A percentile compares a stretch with the other conserved stretches of the same genome.
Conservation (phyloP, 1,140 invertebrate genomes). For the Metaphire vulgaris region DNA sequence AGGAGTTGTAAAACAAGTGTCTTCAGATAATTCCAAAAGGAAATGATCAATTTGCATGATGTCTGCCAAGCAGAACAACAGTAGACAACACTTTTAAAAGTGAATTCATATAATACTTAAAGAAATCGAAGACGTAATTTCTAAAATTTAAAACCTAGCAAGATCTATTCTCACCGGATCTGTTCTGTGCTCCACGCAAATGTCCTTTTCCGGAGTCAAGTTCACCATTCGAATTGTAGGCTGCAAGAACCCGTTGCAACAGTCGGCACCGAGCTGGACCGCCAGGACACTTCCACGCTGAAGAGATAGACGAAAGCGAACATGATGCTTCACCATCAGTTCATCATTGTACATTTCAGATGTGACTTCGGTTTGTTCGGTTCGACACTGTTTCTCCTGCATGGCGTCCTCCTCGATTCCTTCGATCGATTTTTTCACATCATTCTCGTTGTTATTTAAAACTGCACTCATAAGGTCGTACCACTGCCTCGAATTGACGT, state of each 20-base stretch:
- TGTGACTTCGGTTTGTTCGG: constrained; percentile 33
- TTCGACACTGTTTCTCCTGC: background rate
- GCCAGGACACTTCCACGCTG: constrained; percentile 33
- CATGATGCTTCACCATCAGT: constrained; percentile 34
- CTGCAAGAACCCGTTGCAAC: constrained; percentile 33
- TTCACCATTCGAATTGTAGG: constrained; percentile 41
- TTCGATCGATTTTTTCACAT: background rate
- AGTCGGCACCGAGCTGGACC: constrained; percentile 36
- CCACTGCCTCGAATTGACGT: background rate
- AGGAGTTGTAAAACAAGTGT: too few relatives aligned
- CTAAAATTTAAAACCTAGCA: too few relatives aligned
- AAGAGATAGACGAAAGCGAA: constrained; percentile 36
- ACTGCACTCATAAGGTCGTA: background rate
- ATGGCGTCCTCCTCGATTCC: constrained; percentile 5
- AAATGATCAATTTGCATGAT: too few relatives aligned
- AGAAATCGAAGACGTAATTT: too few relatives aligned
- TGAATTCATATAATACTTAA: too few relatives aligned
- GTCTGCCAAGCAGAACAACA: too few relatives aligned
- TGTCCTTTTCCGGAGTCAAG: constrained; percentile 38
- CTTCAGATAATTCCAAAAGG: too few relatives aligned
- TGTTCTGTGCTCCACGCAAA: constrained; percentile 42
- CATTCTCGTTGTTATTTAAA: background rate
- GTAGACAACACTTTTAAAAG: too few relatives aligned
- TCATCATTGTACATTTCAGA: constrained; percentile 35
- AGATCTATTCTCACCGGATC: constrained; percentile 35